Conservation (phyloP, 2,888 invertebrate species). For the Myopa testacea region DNA sequence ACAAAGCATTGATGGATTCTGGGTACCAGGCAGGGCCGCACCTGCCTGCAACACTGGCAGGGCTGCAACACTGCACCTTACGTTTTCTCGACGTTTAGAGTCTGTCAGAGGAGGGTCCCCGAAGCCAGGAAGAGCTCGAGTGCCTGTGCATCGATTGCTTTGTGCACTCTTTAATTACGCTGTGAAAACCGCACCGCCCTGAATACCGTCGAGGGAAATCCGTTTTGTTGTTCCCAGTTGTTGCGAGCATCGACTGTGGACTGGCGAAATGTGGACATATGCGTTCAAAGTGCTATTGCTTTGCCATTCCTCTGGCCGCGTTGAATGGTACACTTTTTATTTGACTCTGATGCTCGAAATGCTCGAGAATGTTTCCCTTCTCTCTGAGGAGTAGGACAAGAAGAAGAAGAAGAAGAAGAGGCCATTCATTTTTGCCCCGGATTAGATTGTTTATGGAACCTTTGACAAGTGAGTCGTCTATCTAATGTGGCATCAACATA, state of each 20-base stretch:
- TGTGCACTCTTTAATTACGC: slow-evolving; percentile 58
- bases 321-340: slow-evolving; percentile 23
- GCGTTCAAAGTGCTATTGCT: slow-evolving; percentile 56
- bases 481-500: slow-evolving; percentile 70
- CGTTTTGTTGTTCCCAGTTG: slow-evolving; percentile 42
- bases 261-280: slow-evolving; percentile 65
- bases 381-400: background rate
- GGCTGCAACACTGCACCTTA: slow-evolving; percentile 53
- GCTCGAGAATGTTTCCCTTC: slow-evolving; percentile 39
- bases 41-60: too few relatives aligned
- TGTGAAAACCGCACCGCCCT: slow-evolving; percentile 56
- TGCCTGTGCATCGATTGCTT: slow-evolving; percentile 1
- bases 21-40: slow-evolving; percentile 1
- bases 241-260: slow-evolving; percentile 32
- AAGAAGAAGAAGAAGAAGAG: too few relatives aligned
- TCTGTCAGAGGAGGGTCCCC: slow-evolving; percentile 57
- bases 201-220: slow-evolving; percentile 50
- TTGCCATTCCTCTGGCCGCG: slow-evolving; percentile 44
- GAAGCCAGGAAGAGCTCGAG: background rate
- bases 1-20: background rate
- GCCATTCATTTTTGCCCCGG: background rate
- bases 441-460: slow-evolving; percentile 23
- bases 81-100: slow-evolving; percentile 65
- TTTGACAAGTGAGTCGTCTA: slow-evolving; percentile 65
- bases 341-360: slow-evolving; percentile 62